Evolutionary conservation across 2,888 invertebrate species (phyloP).

Genomic region (Lepeophtheirus nordmannii): DNA sequence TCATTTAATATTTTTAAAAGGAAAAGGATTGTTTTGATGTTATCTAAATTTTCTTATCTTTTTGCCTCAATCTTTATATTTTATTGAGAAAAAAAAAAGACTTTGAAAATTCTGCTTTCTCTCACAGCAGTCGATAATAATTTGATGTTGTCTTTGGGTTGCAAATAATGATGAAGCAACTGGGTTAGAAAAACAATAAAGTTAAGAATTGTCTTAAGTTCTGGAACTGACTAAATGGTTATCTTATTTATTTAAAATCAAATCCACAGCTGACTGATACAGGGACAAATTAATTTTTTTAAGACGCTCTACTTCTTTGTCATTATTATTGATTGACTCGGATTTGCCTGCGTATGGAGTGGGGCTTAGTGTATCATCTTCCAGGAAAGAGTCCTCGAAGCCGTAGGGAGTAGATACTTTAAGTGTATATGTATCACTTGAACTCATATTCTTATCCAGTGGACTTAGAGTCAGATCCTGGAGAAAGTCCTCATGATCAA

Average conservation of each 20-base stretch:
- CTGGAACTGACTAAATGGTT: too few relatives aligned
- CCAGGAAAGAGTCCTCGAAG: background rate
- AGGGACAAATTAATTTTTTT: constrained; percentile 45
- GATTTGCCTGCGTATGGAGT: background rate
- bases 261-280: constrained; percentile 42
- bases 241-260: constrained; percentile 33
- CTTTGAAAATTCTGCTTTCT: too few relatives aligned
- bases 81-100: too few relatives aligned
- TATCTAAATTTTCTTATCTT: too few relatives aligned
- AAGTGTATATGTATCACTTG: background rate
- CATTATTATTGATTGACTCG: background rate
- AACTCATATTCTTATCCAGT: background rate
- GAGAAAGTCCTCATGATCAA: constrained; percentile 25
- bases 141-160: too few relatives aligned
- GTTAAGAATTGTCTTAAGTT: too few relatives aligned
- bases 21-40: too few relatives aligned
- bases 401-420: background rate
- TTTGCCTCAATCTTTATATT: too few relatives aligned
- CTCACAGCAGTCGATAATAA: too few relatives aligned
- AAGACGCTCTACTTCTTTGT: constrained; percentile 41
- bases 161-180: too few relatives aligned
- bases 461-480: background rate
- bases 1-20: too few relatives aligned
- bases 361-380: background rate
- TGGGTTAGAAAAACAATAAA: too few relatives aligned